These are phyloP conservation scores for Helicoverpa armigera DNA, from an alignment of 1,140 invertebrate species.

Conservation along the genomic window DNA sequence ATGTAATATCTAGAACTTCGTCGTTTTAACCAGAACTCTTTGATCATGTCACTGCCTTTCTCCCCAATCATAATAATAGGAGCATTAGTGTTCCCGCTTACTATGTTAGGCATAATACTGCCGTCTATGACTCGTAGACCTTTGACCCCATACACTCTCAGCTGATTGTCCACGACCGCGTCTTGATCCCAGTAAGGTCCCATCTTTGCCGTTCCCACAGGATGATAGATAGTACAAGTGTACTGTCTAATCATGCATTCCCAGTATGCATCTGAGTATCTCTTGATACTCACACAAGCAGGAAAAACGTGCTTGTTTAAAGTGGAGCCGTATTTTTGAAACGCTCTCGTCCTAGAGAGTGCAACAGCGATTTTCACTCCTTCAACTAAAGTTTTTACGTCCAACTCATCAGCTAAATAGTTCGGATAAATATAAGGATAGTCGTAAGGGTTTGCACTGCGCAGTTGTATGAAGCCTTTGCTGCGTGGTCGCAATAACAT, in stretches of 20 bases:
- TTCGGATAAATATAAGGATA: constrained; percentile 97
- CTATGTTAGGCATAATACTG: constrained; percentile 94
- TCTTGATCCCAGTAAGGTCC: constrained; percentile 93
- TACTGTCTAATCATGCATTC: constrained; percentile 94
- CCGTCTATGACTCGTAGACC: constrained; percentile 95
- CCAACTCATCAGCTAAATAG: constrained; percentile 93
- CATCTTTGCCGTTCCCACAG: constrained; percentile 97
- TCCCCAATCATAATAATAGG: constrained; percentile 95
- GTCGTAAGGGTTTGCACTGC: constrained; percentile 94
- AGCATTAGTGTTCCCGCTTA: constrained; percentile 94
- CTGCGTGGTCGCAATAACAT: constrained; percentile 94
- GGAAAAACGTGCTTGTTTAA: constrained; percentile 90
- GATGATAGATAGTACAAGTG: constrained; percentile 94
- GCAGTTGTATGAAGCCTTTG: constrained; percentile 92
- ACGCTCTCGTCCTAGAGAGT: constrained; percentile 91
- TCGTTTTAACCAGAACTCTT: constrained; percentile 91
- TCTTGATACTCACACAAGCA: constrained; percentile 89
- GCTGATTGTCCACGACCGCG: constrained; percentile 95
- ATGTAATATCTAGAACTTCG: constrained; percentile 76
- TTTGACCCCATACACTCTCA: constrained; percentile 92
- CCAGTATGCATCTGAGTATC: constrained; percentile 92
- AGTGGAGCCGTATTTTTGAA: constrained; percentile 90
- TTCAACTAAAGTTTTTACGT: constrained; percentile 93
- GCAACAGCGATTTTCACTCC: constrained; percentile 93
- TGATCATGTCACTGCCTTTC: constrained; percentile 94